Percentiles rank a stretch among this genome's conserved stretches.
phyloP scores from a whole-genome alignment of 2,797 vertebrate genomes.

The Mormyrus proboscirostris region DNA sequence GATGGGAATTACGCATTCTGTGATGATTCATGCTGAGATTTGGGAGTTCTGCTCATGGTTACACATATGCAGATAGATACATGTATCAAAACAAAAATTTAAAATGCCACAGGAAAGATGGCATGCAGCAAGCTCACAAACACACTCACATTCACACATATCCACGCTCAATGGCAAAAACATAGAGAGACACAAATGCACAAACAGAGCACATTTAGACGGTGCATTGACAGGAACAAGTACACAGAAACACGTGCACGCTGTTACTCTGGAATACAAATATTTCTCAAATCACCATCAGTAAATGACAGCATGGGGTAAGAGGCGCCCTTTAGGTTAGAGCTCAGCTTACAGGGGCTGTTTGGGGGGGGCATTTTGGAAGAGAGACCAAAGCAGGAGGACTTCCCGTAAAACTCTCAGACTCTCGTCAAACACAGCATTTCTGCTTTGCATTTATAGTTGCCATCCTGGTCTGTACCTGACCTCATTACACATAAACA shows the following conservation, averaged over 20 bases:
- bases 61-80: not conserved
- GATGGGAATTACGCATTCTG: conserved; percentile 40
- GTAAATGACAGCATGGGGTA: not conserved
- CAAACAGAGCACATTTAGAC: not conserved
- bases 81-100: not conserved
- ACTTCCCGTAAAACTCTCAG: not conserved
- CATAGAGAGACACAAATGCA: not conserved
- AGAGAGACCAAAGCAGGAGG: not conserved
- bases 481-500: not conserved
- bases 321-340: not conserved
- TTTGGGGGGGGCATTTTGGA: not conserved
- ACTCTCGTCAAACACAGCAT: not conserved
- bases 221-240: not conserved
- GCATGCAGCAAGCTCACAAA: not conserved
- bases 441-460: not conserved
- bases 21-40: conserved; percentile 37
- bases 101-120: not conserved
- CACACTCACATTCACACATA: not conserved
- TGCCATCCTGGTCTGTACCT: not conserved
- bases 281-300: not conserved
- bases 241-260: not conserved
- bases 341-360: not conserved
- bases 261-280: not conserved
- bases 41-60: not conserved
- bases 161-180: not conserved